These are phyloP conservation scores for Agrypnus murinus DNA, from an alignment of 2,888 invertebrate species.

Conservation along the genomic window DNA sequence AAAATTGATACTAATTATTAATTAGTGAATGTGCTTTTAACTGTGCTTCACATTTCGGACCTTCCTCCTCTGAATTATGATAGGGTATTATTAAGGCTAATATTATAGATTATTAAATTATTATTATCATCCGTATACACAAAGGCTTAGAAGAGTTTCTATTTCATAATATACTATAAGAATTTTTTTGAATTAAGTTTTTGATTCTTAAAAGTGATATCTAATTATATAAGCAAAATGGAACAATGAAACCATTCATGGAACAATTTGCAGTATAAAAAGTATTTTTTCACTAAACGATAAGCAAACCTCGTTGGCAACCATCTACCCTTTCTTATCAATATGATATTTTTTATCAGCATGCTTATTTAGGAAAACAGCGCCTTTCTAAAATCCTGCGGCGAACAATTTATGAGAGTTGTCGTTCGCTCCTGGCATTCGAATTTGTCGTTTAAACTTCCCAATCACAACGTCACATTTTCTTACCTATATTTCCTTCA, in stretches of 20 bases:
- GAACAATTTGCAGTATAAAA: slow-evolving; percentile 7
- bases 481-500: slow-evolving; percentile 8
- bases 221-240: neutral
- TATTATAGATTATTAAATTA: too few relatives aligned
- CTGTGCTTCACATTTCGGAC: slow-evolving; percentile 11
- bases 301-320: slow-evolving; percentile 19
- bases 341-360: slow-evolving; percentile 15
- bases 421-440: slow-evolving; percentile 21
- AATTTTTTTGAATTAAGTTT: too few relatives aligned
- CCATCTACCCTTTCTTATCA: slow-evolving; percentile 17
- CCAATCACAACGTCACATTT: slow-evolving; percentile 16
- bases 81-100: neutral
- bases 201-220: too few relatives aligned
- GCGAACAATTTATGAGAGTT: slow-evolving; percentile 24
- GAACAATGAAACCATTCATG: neutral
- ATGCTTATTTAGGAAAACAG: slow-evolving; percentile 21
- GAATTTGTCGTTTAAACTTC: slow-evolving; percentile 24
- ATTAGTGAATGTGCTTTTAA: slow-evolving; percentile 21
- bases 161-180: too few relatives aligned
- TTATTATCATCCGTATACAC: too few relatives aligned
- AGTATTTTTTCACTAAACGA: slow-evolving; percentile 19
- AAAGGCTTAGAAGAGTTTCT: too few relatives aligned
- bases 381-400: slow-evolving; percentile 20
- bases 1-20: slow-evolving; percentile 19
- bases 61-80: neutral